Percentiles rank a stretch among this genome's conserved stretches.
These are phyloP conservation scores for Elymnias hypermnestra DNA, from an alignment of 1,140 invertebrate species.

Conservation along the genomic window DNA sequence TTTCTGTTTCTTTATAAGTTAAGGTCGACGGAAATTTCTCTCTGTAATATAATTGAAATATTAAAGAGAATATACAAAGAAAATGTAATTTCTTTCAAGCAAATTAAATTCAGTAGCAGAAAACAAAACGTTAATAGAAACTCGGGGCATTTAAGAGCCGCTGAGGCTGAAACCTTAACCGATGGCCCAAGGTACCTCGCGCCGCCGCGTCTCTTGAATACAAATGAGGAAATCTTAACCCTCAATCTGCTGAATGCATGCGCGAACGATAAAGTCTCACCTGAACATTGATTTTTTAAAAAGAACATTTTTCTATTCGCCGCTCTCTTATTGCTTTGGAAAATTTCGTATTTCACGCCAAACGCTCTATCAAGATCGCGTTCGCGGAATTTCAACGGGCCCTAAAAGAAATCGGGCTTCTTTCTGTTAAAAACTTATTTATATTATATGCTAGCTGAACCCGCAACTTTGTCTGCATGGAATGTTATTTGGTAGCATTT, in stretches of 20 bases:
- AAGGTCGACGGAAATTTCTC: no score
- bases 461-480: no score
- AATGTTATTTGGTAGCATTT: no score
- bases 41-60: no score
- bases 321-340: conserved; percentile 23
- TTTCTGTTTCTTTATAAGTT: no score
- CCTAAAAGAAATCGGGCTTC: no score
- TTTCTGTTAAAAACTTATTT: no score
- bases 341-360: conserved; percentile 19
- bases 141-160: conserved; percentile 47
- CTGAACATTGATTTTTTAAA: conserved; percentile 58
- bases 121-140: conserved; percentile 51
- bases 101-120: conserved; percentile 29
- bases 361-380: conserved; percentile 11
- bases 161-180: conserved; percentile 36
- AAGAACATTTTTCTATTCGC: conserved; percentile 33
- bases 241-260: conserved; percentile 56
- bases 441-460: no score
- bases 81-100: no score
- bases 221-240: conserved; percentile 61
- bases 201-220: conserved; percentile 38
- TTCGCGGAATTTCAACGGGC: conserved; percentile 12
- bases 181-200: conserved; percentile 33
- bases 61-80: no score
- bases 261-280: conserved; percentile 40